Percentiles rank a stretch among this genome's conserved stretches.
phyloP scores from a whole-genome alignment of 2,888 invertebrate genomes.

The Tachina grossa region DNA sequence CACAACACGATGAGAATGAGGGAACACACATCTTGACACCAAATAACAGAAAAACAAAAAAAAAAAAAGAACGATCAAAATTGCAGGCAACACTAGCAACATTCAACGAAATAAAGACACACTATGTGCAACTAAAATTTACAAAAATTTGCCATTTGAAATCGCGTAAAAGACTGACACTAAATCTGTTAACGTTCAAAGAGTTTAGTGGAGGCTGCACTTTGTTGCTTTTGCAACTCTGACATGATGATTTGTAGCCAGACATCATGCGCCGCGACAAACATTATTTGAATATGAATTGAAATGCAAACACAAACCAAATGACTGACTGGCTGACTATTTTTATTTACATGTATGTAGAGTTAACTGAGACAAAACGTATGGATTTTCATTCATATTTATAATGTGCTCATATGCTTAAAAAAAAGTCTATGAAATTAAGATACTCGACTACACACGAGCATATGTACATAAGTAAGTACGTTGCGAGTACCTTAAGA shows the following conservation, averaged over 20 bases:
- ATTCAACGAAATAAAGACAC: not conserved
- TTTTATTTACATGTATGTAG: not conserved
- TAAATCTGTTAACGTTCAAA: conserved; percentile 68
- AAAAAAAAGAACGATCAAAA: conserved; percentile 47
- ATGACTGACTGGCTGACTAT: not conserved
- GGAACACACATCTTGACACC: conserved; percentile 52
- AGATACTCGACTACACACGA: conserved; percentile 58
- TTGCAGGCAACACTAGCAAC: conserved; percentile 37
- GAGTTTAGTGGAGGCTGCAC: conserved; percentile 59
- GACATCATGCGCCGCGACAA: conserved; percentile 71
- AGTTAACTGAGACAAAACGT: conserved; percentile 23
- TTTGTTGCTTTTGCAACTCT: conserved; percentile 41
- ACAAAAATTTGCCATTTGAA: conserved; percentile 54
- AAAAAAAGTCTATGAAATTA: conserved; percentile 57
- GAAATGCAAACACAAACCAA: conserved; percentile 59
- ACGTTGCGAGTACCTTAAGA: conserved; percentile 26
- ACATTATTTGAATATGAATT: conserved; percentile 71
- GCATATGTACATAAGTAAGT: not conserved
- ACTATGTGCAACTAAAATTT: conserved; percentile 17
- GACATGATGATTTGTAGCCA: conserved; percentile 71
- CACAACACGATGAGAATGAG: conserved; percentile 13
- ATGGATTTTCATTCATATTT: conserved; percentile 44
- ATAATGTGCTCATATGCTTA: conserved; percentile 29
- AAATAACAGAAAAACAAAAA: conserved; percentile 8
- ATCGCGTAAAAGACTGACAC: conserved; percentile 53